Percentiles rank a stretch among this genome's conserved stretches.
Evolutionary conservation across 2,797 vertebrate species (phyloP).

Genomic region (Aselliscus stoliczkanus): DNA sequence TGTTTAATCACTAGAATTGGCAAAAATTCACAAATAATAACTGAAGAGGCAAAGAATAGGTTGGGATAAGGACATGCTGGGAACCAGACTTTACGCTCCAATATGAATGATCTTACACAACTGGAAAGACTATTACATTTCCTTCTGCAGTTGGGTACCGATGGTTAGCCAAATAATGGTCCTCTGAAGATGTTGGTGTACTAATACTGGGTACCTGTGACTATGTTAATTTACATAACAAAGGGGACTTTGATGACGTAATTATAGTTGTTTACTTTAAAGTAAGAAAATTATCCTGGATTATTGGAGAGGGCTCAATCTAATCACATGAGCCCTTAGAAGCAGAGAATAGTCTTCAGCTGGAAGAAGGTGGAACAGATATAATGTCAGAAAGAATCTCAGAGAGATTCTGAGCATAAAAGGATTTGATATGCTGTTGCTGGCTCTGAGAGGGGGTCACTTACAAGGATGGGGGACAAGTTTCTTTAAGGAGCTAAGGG

Average conservation of each 20-base stretch:
- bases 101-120: background rate
- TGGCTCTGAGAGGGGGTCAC: background rate
- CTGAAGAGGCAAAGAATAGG: background rate
- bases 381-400: background rate
- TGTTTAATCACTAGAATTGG: background rate
- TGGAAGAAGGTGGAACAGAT: background rate
- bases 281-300: background rate
- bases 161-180: background rate
- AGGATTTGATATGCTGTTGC: background rate
- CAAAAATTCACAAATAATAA: background rate
- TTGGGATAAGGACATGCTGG: background rate
- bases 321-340: background rate
- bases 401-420: background rate
- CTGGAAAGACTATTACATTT: background rate
- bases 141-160: background rate
- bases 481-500: background rate
- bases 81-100: background rate
- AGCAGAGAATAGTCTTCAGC: background rate
- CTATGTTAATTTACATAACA: background rate
- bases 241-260: background rate
- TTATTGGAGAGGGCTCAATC: background rate
- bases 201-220: background rate
- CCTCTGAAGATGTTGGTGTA: background rate
- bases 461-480: background rate
- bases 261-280: background rate